Evolutionary conservation across 2,888 invertebrate species (phyloP).

Genomic region (Slavum lentiscoides): DNA sequence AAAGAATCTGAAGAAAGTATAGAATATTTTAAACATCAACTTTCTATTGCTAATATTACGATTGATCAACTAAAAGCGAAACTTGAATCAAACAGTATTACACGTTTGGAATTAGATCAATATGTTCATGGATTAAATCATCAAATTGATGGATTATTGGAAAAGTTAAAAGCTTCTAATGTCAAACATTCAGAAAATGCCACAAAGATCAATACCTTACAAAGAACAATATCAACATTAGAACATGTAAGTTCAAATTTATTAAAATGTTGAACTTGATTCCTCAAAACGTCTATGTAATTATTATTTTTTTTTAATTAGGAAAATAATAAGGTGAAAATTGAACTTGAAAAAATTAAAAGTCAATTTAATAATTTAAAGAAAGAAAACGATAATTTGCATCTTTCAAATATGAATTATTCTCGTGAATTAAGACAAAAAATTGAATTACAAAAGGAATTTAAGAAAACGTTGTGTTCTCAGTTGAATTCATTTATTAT

Average conservation of each 20-base stretch:
- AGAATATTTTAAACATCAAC: slow-evolving; percentile 17
- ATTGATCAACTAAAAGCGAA: slow-evolving; percentile 34
- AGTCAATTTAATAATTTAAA: slow-evolving; percentile 36
- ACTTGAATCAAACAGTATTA: slow-evolving; percentile 35
- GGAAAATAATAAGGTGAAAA: slow-evolving; percentile 26
- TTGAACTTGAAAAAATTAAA: slow-evolving; percentile 48
- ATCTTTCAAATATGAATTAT: slow-evolving; percentile 44
- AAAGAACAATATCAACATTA: slow-evolving; percentile 12
- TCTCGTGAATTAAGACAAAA: slow-evolving; percentile 51
- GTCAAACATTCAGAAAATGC: slow-evolving; percentile 24
- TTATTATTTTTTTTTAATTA: neutral
- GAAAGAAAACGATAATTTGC: slow-evolving; percentile 44
- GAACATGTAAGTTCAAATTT: slow-evolving; percentile 23
- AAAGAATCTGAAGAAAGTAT: neutral
- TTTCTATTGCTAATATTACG: slow-evolving; percentile 4
- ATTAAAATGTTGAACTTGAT: neutral
- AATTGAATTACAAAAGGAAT: slow-evolving; percentile 44
- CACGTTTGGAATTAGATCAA: slow-evolving; percentile 21
- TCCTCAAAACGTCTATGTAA: neutral
- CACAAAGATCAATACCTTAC: slow-evolving; percentile 1
- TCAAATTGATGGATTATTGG: slow-evolving; percentile 37
- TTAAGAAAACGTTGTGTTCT: slow-evolving; percentile 28
- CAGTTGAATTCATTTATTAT: slow-evolving; percentile 43
- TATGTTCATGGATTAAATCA: slow-evolving; percentile 38
- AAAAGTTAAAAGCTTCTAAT: slow-evolving; percentile 26